Conservation (phyloP, 2,113 vertebrate genomes). For the Zootoca vivipara region DNA sequence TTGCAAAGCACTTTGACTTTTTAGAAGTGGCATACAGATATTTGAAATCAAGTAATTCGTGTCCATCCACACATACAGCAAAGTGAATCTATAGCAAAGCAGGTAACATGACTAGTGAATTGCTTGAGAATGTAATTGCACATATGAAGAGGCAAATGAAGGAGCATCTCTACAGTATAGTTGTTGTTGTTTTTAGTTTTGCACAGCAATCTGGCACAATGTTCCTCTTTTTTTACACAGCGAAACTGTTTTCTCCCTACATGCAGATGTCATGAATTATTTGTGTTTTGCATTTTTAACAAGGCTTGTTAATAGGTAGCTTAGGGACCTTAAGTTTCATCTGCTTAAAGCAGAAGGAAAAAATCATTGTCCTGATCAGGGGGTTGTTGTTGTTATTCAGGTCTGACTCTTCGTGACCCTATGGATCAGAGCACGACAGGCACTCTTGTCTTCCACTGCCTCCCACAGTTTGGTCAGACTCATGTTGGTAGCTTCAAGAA, state of each 20-base stretch:
- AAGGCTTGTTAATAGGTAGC: neutral
- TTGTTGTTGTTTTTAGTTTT: neutral
- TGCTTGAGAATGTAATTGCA: rapidly evolving
- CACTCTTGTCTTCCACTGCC: too few species aligned
- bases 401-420: too few species aligned
- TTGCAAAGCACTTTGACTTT: neutral
- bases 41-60: neutral
- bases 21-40: neutral
- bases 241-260: neutral
- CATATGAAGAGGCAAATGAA: neutral
- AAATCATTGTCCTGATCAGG: neutral
- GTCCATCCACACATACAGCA: neutral
- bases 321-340: neutral
- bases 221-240: neutral
- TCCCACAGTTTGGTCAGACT: too few species aligned
- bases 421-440: too few species aligned
- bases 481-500: too few species aligned
- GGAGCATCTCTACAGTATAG: too few species aligned
- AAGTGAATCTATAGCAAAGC: neutral
- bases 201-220: neutral
- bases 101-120: neutral
- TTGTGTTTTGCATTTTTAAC: constrained; percentile 16
- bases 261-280: constrained; percentile 10
- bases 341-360: constrained; percentile 2
- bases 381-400: too few species aligned